Base-by-base conservation (phyloP, 2,888 invertebrate species). In the Ochropacha duplaris region DNA sequence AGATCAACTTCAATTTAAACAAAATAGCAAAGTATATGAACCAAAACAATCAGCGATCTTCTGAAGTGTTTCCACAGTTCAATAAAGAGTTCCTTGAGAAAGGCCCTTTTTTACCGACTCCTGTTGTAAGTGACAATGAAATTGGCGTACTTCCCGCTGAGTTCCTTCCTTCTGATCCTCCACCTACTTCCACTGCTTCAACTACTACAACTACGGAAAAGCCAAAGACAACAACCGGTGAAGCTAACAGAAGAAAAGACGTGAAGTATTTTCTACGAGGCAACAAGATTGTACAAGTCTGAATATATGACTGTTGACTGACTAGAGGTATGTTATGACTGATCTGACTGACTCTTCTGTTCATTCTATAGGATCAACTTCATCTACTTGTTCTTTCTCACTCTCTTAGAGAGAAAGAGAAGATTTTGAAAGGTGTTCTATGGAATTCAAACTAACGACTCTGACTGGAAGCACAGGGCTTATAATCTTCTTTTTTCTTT, bases 271-370 rank as follows among this genome's bases (percentile, higher is more conserved):
- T 87, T 73, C 86, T 93, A 19, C 87, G 91, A 62, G 93, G 93
- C 67, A 92, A 93, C 88, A 90, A 77, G 84, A 93, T 93, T 68
- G 81, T 93, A 71, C 83, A 87, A 86, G 88, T 90, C 79, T 90
- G 90, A 92, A 72, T 70, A 73, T 81, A 78, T 87, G 85, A 87
- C 84, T 70, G 55, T 76, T 83, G 81, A 81, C 81, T 79, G 80
- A 79, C 79, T 69, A 66, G 73, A 79, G 81, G 81, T 81, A 78
- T 76, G 78, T 84, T 79, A 69, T 66, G 65, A 75, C 72, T 67
- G 69, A 76, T 80, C 76, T 77, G 75, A 78, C 73, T 58, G 60
- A 28, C 49, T 22, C 57, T 44, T 61, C 54, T 62, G 22, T n/a
- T 36, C n/a, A n/a, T 36, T n/a, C 36, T 36, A n/a, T 54, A 39